Percentiles rank a stretch among this genome's conserved stretches.
Conservation (phyloP, 2,113 vertebrate species). For the Clarias batrachus region DNA sequence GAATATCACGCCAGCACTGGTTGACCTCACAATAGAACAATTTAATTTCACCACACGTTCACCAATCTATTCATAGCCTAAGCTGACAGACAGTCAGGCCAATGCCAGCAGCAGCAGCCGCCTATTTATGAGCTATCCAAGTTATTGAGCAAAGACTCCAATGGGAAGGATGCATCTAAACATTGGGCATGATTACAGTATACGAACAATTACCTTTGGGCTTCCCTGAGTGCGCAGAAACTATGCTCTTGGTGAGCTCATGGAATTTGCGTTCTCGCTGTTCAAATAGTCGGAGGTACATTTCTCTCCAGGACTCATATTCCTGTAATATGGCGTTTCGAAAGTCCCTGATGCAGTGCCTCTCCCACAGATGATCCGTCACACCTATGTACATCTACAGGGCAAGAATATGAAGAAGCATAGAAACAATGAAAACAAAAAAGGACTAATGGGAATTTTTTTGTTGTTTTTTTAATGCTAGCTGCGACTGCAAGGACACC, state of each 20-base stretch:
- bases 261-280: conserved; percentile 82
- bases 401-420: not conserved
- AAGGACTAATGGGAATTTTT: not conserved
- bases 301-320: conserved; percentile 86
- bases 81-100: not conserved
- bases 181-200: not conserved
- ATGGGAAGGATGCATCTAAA: not conserved
- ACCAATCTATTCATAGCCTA: not conserved
- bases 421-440: not conserved
- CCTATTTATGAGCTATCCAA: not conserved
- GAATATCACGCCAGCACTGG: not conserved
- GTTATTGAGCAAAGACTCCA: not conserved
- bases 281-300: conserved; percentile 78
- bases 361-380: conserved; percentile 82
- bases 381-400: conserved; percentile 73
- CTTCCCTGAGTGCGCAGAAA: conserved; percentile 79
- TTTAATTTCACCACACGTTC: not conserved
- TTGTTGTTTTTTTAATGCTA: not conserved
- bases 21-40: conserved; percentile 6
- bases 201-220: conserved; percentile 73
- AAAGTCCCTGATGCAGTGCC: conserved; percentile 82
- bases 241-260: conserved; percentile 78
- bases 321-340: conserved; percentile 71
- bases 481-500: not conserved
- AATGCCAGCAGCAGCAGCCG: not conserved